Conservation (phyloP, 2,797 vertebrate species). For the Allobates femoralis region DNA sequence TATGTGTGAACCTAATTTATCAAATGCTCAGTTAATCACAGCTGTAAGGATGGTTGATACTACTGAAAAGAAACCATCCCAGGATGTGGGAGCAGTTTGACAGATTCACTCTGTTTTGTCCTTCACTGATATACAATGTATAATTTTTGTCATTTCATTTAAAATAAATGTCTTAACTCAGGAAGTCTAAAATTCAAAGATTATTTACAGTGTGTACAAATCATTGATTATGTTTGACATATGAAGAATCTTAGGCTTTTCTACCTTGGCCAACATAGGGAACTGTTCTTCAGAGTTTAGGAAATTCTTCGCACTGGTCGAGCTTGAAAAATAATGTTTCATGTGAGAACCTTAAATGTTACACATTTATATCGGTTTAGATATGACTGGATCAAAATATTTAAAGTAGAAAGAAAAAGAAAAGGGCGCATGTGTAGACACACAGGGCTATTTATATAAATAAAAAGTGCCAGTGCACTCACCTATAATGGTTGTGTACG, state of each 20-base stretch:
- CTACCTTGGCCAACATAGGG: background rate
- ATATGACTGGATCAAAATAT: no score
- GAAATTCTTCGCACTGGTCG: background rate
- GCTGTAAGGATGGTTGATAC: background rate
- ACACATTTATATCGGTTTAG: no score
- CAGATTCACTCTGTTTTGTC: background rate
- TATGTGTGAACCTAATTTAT: no score
- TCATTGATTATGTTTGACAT: background rate
- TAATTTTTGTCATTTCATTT: background rate
- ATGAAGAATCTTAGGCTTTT: background rate
- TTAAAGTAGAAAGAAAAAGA: no score
- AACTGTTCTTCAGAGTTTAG: background rate
- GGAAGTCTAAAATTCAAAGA: background rate
- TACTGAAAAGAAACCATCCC: background rate
- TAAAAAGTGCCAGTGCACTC: no score
- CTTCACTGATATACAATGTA: slow-evolving; percentile 14
- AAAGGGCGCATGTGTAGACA: no score
- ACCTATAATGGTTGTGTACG: no score
- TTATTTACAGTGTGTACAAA: background rate
- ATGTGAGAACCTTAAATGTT: no score
- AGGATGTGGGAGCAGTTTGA: slow-evolving; percentile 18
- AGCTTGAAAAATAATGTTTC: no score
- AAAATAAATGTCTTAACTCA: slow-evolving; percentile 1
- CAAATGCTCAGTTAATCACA: no score
- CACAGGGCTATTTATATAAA: no score